These are phyloP conservation scores for Acanthopleura granulata DNA, from an alignment of 2,888 invertebrate species.

Conservation along the genomic window DNA sequence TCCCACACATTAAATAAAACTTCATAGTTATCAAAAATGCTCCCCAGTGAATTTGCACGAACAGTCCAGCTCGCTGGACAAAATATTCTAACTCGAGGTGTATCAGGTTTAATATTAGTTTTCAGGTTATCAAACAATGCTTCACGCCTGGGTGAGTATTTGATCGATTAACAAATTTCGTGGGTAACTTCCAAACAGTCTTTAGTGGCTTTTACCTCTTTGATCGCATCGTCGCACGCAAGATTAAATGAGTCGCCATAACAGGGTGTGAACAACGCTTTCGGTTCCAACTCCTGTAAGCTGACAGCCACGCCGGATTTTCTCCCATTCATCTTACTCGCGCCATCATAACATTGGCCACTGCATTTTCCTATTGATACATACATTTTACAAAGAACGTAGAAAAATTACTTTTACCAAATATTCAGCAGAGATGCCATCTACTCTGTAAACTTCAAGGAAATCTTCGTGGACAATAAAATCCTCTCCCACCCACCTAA, in stretches of 20 bases:
- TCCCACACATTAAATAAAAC: neutral
- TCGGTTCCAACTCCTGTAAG: neutral
- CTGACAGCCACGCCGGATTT: constrained; percentile 8
- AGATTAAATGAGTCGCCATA: constrained; percentile 34
- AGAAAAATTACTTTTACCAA: neutral
- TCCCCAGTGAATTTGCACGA: constrained; percentile 7
- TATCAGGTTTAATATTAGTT: neutral
- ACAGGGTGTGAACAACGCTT: constrained; percentile 34
- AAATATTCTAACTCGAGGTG: neutral
- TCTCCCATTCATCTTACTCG: constrained; percentile 6
- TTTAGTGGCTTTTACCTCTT: constrained; percentile 23
- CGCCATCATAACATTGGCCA: constrained; percentile 19
- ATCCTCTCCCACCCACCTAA: constrained; percentile 7
- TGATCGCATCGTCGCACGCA: constrained; percentile 30
- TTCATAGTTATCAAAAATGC: constrained; percentile 19
- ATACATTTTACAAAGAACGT: constrained; percentile 4
- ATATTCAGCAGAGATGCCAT: constrained; percentile 12
- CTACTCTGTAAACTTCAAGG: constrained; percentile 20
- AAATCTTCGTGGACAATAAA: too few species aligned
- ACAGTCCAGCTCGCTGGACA: neutral
- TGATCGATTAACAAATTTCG: neutral
- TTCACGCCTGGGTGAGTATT: constrained; percentile 26
- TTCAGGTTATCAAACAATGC: constrained; percentile 24
- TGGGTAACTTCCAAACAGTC: constrained; percentile 23
- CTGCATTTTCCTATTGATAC: neutral